Evolutionary conservation across 2,113 vertebrate genomes (phyloP), one percentile per base, ranked within the genome.

Genomic region (Prinia subflava): DNA sequence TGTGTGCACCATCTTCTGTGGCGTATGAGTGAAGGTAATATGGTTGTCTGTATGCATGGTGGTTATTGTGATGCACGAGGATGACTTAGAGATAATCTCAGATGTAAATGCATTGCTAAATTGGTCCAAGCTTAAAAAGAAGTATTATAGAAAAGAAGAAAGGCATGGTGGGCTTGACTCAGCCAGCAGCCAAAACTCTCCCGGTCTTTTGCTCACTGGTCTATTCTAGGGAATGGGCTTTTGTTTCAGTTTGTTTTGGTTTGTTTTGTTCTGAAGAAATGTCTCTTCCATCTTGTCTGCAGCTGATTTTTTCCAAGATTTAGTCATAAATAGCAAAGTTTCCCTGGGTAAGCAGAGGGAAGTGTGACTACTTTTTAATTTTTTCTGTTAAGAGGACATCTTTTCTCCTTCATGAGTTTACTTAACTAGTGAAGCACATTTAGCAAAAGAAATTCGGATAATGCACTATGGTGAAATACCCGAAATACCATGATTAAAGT

Each of bases 301-400:
- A 89, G 49, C 14, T 2, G 16, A 46, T 60, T 84, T 47, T 56
- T 53, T 16, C 18, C 9, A 3, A 11, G 8, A 46, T 90, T 81
- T 35, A 42, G 7, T 50, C 20, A 28, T 11, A 47, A 0, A 0
- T 10, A 56, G 18, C 15, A 83, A 69, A 60, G 56, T 64, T 15
- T 64, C 15, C 12, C 14, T 42, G 30, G 15, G 3, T 39, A 37
- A 52, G 24, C 6, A 46, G 42, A 49, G 23, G 22, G 52, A 33
- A 0, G 0, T 0, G 1, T 57, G 42, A 28, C 12, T 30, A 4
- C 4, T 44, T 13, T 2, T n/a, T 64, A n/a, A 1, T 20, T 47
- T 25, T 50, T 23, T 2, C 42, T 20, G 3, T 22, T 46, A 28
- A 68, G 50, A 25, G 25, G 13, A 24, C 16, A 16, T 23, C 2